Evolutionary conservation across 2,113 vertebrate genomes (phyloP).

Genomic region (Ochotona princeps): DNA sequence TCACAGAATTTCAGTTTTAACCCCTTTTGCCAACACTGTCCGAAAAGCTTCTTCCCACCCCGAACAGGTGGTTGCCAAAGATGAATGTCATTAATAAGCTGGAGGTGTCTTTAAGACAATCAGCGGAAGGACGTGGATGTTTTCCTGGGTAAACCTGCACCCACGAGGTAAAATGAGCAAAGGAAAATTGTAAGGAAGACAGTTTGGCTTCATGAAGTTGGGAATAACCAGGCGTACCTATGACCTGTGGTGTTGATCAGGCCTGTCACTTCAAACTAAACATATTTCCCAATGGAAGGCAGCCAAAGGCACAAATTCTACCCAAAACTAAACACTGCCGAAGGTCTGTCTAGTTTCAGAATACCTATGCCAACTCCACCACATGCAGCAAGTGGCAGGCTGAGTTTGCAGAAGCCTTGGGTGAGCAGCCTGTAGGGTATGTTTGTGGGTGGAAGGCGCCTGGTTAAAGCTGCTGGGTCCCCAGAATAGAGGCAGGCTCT

Average conservation of each 20-base stretch:
- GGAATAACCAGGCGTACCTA: slow-evolving; percentile 83
- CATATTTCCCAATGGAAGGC: slow-evolving; percentile 83
- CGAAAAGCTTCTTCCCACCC: not conserved
- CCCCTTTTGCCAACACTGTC: not conserved
- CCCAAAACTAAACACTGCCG: slow-evolving; percentile 86
- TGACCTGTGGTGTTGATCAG: slow-evolving; percentile 85
- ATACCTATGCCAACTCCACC: slow-evolving; percentile 72
- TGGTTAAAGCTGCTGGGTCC: not conserved
- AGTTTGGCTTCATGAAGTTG: slow-evolving; percentile 68
- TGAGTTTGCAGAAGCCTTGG: slow-evolving; percentile 21
- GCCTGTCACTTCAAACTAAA: slow-evolving; percentile 88
- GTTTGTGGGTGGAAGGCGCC: no score
- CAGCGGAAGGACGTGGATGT: not conserved
- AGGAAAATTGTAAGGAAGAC: slow-evolving; percentile 27
- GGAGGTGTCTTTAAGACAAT: not conserved
- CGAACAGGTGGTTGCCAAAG: not conserved
- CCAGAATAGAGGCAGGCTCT: not conserved
- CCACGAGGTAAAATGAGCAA: not conserved
- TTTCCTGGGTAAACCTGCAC: not conserved
- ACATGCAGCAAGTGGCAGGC: not conserved
- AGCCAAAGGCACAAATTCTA: slow-evolving; percentile 87
- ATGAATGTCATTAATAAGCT: fast-evolving
- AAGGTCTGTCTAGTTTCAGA: slow-evolving; percentile 86
- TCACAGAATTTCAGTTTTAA: not conserved
- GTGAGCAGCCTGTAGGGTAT: not conserved